Base-by-base conservation (phyloP, 2,797 vertebrate genomes). In the Bradypodion pumilum region DNA sequence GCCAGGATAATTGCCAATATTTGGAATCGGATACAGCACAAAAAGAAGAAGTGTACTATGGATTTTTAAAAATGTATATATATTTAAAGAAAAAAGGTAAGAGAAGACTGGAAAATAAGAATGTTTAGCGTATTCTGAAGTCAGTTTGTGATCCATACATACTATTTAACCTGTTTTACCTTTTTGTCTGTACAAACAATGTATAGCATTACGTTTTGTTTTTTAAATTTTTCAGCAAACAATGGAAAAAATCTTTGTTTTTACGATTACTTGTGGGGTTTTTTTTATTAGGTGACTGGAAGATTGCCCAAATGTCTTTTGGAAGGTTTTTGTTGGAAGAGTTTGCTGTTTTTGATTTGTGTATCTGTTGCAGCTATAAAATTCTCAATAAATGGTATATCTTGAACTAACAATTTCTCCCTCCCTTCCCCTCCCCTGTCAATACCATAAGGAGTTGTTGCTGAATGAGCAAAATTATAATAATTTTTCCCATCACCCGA, bases 391-490 rank as follows among this genome's bases (percentile, higher is more conserved):
- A 90, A 85, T 5, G 10, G 0, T 75, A 75, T 62, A 76, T 3
- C 23, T 16, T 74, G 79, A 88, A 87, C 72, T 78, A 68, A 9
- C 80, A 78, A 78, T 7, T 37, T 83, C 4, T 44, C 29, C 81
- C 80, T 16, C 7, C 52, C 12, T 40, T 84, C 5, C n/a, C n/a
- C n/a, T n/a, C n/a, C n/a, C n/a, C n/a, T n/a, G n/a, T n/a, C n/a
- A n/a, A n/a, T n/a, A 32, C 16, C 37, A 88, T 80, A 13, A 5
- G 44, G 35, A n/a, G 74, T 19, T 87, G 88, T 23, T 91, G 82
- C 85, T 90, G 86, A 92, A 77, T 56, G 82, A 89, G 82, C 65
- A 89, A 62, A 52, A 65, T 80, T 68, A 6, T 68, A 79, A 89
- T 49, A 60, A 66, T 89, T 63, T 86, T 69, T 89, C 65, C 78